Percentiles rank a stretch among this genome's conserved stretches.
Conservation (phyloP, 2,888 invertebrate species). For the Ochropleura leucogaster region DNA sequence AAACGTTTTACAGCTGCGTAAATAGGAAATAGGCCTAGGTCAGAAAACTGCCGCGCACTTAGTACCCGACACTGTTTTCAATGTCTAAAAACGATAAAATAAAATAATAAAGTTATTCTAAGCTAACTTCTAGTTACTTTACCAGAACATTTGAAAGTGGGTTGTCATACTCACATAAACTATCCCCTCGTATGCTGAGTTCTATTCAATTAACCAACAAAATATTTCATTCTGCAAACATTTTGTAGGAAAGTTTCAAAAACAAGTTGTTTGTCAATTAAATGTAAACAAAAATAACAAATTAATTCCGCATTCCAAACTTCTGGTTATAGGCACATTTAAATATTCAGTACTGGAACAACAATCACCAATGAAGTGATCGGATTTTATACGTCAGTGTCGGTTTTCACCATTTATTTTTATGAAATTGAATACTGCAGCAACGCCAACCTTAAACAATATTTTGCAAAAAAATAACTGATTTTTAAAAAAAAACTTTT, state of each 20-base stretch:
- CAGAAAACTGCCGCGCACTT: no score
- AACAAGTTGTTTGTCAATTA: constrained; percentile 8
- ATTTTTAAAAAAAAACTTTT: no score
- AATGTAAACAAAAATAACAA: constrained; percentile 9
- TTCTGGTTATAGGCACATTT: background rate
- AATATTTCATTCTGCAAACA: background rate
- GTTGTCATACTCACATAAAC: background rate
- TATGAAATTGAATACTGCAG: no score
- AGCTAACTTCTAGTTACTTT: background rate
- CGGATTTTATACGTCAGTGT: background rate
- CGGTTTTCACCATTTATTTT: background rate
- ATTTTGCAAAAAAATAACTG: no score
- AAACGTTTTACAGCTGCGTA: no score
- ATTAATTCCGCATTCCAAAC: constrained; percentile 17
- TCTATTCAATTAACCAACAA: background rate
- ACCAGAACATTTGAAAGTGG: background rate
- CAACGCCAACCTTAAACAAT: no score
- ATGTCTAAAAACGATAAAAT: background rate
- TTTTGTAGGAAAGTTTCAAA: background rate
- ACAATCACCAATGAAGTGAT: background rate
- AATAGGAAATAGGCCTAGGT: no score
- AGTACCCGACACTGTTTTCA: background rate
- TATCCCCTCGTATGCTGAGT: background rate
- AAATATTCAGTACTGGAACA: background rate
- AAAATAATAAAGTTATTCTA: background rate